Percentiles rank a stretch among this genome's conserved stretches.
Evolutionary conservation across 2,113 vertebrate genomes (phyloP).

Genomic region (Urocitellus parryii): DNA sequence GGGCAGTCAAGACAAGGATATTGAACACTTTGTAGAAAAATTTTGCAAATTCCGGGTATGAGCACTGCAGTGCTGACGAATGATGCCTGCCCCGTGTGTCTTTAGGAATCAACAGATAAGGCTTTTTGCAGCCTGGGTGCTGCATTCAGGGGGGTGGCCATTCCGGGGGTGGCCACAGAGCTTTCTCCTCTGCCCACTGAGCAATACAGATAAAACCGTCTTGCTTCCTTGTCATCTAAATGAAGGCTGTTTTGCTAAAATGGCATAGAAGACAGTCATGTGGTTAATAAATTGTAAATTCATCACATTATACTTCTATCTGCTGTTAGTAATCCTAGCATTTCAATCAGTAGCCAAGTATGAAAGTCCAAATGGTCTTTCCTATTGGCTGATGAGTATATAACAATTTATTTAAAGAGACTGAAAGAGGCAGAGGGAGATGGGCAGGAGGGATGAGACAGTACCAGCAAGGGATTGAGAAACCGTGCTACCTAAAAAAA

Average conservation of each 20-base stretch:
- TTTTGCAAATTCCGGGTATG: too few species aligned
- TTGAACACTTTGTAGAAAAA: not conserved
- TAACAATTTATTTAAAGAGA: not conserved
- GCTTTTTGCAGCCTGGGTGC: too few species aligned
- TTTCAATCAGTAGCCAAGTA: not conserved
- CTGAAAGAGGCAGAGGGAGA: not conserved
- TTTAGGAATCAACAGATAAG: too few species aligned
- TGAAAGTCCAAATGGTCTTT: not conserved
- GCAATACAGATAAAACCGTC: not conserved
- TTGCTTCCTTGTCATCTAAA: not conserved
- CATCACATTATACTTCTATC: not conserved
- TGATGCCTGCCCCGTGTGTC: fast-evolving
- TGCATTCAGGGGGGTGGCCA: too few species aligned
- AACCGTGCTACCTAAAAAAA: not conserved
- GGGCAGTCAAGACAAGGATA: not conserved
- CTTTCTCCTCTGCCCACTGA: not conserved
- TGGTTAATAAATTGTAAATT: not conserved
- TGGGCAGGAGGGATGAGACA: too few species aligned
- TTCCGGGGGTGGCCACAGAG: not conserved
- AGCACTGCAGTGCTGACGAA: too few species aligned
- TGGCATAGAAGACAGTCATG: not conserved
- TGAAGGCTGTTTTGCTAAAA: not conserved
- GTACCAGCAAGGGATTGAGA: not conserved
- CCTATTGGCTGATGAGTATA: not conserved
- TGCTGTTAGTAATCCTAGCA: not conserved